phyloP scores from a whole-genome alignment of 2,888 invertebrate genomes.

The Dryomyza anilis region DNA sequence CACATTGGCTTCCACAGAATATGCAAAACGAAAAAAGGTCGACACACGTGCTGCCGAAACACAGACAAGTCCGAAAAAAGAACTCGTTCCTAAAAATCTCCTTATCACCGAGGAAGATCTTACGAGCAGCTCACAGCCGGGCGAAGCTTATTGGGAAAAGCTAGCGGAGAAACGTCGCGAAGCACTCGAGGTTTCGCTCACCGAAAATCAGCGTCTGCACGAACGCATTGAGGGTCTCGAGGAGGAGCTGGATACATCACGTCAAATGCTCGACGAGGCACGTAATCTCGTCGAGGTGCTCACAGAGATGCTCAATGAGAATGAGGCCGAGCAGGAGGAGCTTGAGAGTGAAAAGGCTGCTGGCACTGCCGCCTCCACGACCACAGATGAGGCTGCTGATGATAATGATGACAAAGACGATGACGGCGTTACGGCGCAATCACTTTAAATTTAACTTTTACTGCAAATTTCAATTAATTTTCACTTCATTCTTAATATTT shows the following conservation, averaged over 20 bases:
- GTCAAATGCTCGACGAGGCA: conserved; percentile 77
- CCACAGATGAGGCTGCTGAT: conserved; percentile 20
- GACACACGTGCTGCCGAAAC: conserved; percentile 55
- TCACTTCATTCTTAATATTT: too few species aligned
- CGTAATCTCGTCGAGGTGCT: conserved; percentile 76
- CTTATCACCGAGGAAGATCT: conserved; percentile 74
- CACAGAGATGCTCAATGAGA: conserved; percentile 71
- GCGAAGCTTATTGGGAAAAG: conserved; percentile 77
- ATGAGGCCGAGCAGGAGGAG: conserved; percentile 63
- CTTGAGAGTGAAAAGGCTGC: conserved; percentile 21
- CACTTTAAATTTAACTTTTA: too few species aligned
- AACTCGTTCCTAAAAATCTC: conserved; percentile 39
- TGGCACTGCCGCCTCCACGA: neutral
- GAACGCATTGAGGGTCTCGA: conserved; percentile 62
- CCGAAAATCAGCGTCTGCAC: conserved; percentile 71
- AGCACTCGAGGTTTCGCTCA: conserved; percentile 73
- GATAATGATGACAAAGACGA: conserved; percentile 13
- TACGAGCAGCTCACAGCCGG: conserved; percentile 71
- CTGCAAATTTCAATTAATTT: too few species aligned
- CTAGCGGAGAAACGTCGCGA: conserved; percentile 76
- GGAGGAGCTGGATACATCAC: conserved; percentile 69
- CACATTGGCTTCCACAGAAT: conserved; percentile 48
- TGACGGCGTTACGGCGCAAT: too few species aligned
- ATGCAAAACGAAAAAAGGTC: conserved; percentile 61
- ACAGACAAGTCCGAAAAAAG: conserved; percentile 58